These are phyloP conservation scores for Acipenser oxyrinchus DNA, from an alignment of 2,797 vertebrate genomes.

Conservation along the genomic window DNA sequence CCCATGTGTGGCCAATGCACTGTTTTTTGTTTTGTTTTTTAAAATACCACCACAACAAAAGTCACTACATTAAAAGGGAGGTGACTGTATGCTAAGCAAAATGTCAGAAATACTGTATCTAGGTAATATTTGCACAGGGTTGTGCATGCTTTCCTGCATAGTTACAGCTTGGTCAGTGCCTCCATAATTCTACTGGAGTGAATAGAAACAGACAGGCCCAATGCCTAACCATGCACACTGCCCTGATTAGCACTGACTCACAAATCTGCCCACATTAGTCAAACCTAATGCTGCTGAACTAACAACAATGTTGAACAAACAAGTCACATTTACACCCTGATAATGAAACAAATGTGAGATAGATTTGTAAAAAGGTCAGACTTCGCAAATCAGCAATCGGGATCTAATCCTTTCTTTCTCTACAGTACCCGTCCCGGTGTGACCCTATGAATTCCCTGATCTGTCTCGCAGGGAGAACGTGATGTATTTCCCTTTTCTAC, in stretches of 20 bases:
- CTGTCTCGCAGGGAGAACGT: not conserved
- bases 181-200: constrained; percentile 42
- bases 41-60: too few species aligned
- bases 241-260: constrained; percentile 53
- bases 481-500: too few species aligned
- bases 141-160: not conserved
- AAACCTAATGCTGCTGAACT: constrained; percentile 28
- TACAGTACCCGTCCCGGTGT: not conserved
- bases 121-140: not conserved
- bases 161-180: not conserved
- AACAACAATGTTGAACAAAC: constrained; percentile 51
- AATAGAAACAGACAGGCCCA: constrained; percentile 42
- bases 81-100: not conserved
- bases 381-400: constrained; percentile 14
- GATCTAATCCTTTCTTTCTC: constrained; percentile 23
- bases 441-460: not conserved
- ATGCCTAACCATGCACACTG: constrained; percentile 52
- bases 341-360: constrained; percentile 13
- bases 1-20: too few species aligned
- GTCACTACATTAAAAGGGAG: too few species aligned
- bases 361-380: constrained; percentile 11
- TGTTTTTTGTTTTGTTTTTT: too few species aligned
- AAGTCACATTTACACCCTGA: constrained; percentile 22
- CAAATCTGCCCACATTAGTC: constrained; percentile 33
- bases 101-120: not conserved